Base-by-base conservation (phyloP, 2,797 vertebrate species). In the Pteropus rufus region DNA sequence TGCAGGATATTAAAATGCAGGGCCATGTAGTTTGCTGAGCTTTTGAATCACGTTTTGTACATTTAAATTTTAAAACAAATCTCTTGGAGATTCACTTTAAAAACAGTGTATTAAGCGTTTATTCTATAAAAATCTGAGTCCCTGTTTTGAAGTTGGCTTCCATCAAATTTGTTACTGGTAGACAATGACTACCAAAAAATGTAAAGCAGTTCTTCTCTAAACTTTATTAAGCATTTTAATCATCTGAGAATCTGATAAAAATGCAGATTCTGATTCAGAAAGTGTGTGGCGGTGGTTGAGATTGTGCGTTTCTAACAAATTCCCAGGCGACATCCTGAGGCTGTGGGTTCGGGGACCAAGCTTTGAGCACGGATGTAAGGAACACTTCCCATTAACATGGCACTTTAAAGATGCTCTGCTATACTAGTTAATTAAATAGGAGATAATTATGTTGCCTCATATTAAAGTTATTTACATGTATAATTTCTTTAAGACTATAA, bases 41-140 rank as follows among this genome's bases (percentile, higher is more conserved):
- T 65, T 94, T 93, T 84, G 91, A 93, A 83, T 95, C 85, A 75
- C 65, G 89, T 92, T 96, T 93, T 94, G 29, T 70, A 94, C 69
- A 72, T 95, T 96, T 80, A 96, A 94, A 91, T 95, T 31, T 91
- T 95, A 93, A 95, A 95, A 96, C 93, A 96, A 94, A 96, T 96
- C 89, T 80, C 93, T 96, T 1, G 11, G 95, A 92, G 70, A 80
- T 58, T 83, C 67, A 80, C 54, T 94, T 94, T 90, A 58, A 94
- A 95, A 95, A 72, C 34, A 88, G 34, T 44, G 1, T 73, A 70
- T 89, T 87, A 89, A 89, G 72, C 72, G 56, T 93, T 92, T 92
- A 64, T 92, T 96, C 31, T 94, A 31, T 90, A 90, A 81, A 73
- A 87, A 58, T 90, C 36, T 44, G 41, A 96, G 84, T 65, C 44